Conservation (phyloP, 2,888 invertebrate genomes). For the Octonoba sinensis region DNA sequence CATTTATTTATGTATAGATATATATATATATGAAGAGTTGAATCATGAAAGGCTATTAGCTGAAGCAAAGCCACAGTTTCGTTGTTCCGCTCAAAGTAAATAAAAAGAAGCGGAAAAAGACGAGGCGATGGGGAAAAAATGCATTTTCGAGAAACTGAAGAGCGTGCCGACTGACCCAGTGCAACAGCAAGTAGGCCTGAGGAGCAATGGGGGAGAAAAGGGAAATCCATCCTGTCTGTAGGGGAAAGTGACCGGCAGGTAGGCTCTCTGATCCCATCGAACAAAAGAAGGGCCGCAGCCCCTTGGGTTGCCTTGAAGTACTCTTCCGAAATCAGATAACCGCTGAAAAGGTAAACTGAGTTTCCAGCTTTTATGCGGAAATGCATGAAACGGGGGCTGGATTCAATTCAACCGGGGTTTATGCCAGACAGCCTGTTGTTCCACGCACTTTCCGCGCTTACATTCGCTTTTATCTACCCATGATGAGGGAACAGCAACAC, state of each 20-base stretch:
- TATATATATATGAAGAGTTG: slow-evolving; percentile 23
- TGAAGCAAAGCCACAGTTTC: slow-evolving; percentile 54
- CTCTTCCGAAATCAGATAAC: slow-evolving; percentile 60
- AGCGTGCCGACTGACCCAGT: slow-evolving; percentile 57
- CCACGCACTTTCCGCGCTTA: too few species aligned
- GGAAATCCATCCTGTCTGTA: slow-evolving; percentile 45
- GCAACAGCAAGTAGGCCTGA: slow-evolving; percentile 22
- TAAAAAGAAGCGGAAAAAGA: slow-evolving; percentile 13
- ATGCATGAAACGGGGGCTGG: slow-evolving; percentile 13
- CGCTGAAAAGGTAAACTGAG: slow-evolving; percentile 45
- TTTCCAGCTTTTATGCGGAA: slow-evolving; percentile 52
- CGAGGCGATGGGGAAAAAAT: slow-evolving; percentile 27
- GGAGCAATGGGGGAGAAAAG: slow-evolving; percentile 4
- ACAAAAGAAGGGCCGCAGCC: slow-evolving; percentile 40
- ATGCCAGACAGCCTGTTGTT: too few species aligned
- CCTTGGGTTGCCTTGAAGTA: slow-evolving; percentile 32
- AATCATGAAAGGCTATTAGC: slow-evolving; percentile 54
- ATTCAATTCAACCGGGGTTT: slow-evolving; percentile 24
- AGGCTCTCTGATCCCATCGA: slow-evolving; percentile 31
- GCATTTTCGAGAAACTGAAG: slow-evolving; percentile 53
- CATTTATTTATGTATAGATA: neutral
- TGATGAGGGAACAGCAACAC: too few species aligned
- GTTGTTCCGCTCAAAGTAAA: slow-evolving; percentile 26
- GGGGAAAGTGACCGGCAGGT: slow-evolving; percentile 50
- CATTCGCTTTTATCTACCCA: too few species aligned